Base-by-base conservation (phyloP, 2,797 vertebrate genomes). In the Onychomys arenicola region DNA sequence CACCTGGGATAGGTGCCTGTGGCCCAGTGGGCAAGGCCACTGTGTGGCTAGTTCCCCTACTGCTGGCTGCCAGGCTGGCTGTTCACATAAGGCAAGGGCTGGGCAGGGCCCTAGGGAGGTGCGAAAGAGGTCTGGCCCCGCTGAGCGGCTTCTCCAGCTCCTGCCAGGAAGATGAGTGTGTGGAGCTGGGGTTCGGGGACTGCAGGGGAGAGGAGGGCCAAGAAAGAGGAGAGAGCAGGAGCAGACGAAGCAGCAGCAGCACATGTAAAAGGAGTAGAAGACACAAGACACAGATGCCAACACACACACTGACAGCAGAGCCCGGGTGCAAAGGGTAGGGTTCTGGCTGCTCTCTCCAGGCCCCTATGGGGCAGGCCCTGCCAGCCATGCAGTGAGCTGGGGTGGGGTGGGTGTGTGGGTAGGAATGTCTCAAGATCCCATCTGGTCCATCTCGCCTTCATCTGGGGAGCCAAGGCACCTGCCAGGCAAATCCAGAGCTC, bases 71-170 rank as follows among this genome's bases (percentile, higher is more conserved):
- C 65, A 77, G 91, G 92, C 91, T 63, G 49, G n/a, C 94, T 95
- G 92, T 83, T 80, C 27, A 21, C 27, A 73, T 71, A 89, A 89
- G 71, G 34, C 32, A 40, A 73, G 75, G 96, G 59, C 14, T 59
- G 90, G 91, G 93, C 46, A 89, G 85, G 80, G 52, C 52, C 93
- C 90, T 86, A 2, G 63, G 37, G 46, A 75, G 63, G 76, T 55
- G 75, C 91, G 95, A 63, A 89, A 88, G 87, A 93, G 93, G 90
- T 96, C 97, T 98, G 97, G 97, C 96, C 97, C 97, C 75, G 94
- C 98, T 98, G 98, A 98, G 98, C 98, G 96, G 97, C 98, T 98
- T 97, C 97, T 98, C 96, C 92, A 96, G 96, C 96, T 94, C 93
- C 96, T 78, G 94, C 91, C 95, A 52, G 65, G 93, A 96, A 91